Conservation (phyloP, 2,113 vertebrate species). For the Catharus bicknelli region DNA sequence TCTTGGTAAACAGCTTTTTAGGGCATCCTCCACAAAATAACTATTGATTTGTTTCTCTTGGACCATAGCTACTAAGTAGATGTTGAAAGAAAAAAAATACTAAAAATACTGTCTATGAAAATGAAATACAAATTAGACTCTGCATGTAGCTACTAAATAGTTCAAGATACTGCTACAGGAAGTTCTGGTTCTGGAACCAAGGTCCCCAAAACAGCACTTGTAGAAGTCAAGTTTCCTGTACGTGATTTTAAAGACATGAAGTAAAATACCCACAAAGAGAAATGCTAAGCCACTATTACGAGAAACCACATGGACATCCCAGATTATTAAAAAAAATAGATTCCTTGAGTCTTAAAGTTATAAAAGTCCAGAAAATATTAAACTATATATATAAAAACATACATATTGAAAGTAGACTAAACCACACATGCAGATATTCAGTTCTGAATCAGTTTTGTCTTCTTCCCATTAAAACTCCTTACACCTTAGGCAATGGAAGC, state of each 20-base stretch:
- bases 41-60: background rate
- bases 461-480: background rate
- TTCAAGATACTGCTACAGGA: background rate
- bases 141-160: background rate
- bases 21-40: background rate
- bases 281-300: background rate
- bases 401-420: background rate
- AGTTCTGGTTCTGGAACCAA: background rate
- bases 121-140: background rate
- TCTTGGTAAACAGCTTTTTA: background rate
- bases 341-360: background rate
- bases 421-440: background rate
- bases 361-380: background rate
- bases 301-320: background rate
- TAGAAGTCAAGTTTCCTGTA: background rate
- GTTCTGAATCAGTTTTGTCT: background rate
- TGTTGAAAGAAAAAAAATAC: background rate
- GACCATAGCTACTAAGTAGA: background rate
- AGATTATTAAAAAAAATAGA: background rate
- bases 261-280: background rate
- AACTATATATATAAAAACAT: background rate
- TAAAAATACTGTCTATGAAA: background rate
- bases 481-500: background rate
- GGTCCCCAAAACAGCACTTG: background rate
- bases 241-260: fast-evolving